These are phyloP conservation scores for Ferdinandea cuprea DNA, from an alignment of 2,888 invertebrate genomes.

Conservation along the genomic window DNA sequence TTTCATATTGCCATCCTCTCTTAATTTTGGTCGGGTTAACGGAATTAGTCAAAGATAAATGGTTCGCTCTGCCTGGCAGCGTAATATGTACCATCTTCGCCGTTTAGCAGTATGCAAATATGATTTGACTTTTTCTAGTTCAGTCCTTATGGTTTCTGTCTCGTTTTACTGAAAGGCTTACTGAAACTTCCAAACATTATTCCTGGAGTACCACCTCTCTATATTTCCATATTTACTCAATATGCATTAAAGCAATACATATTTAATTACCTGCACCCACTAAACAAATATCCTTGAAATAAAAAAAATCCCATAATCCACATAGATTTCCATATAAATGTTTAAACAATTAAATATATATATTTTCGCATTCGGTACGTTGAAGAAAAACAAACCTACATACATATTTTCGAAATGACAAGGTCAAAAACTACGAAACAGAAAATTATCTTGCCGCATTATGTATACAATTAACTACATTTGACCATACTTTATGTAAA, in stretches of 20 bases:
- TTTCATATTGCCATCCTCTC: no score
- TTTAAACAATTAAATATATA: not conserved
- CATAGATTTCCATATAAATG: slow-evolving; percentile 11
- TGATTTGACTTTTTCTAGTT: no score
- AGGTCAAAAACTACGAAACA: slow-evolving; percentile 32
- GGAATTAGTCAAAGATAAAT: no score
- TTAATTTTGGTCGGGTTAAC: no score
- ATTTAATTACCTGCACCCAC: not conserved
- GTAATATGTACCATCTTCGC: not conserved
- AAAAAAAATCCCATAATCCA: not conserved
- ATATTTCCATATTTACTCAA: no score
- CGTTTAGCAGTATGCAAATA: not conserved
- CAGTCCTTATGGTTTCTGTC: no score
- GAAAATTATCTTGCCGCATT: slow-evolving; percentile 24
- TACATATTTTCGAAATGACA: slow-evolving; percentile 51
- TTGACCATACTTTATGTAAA: slow-evolving; percentile 29
- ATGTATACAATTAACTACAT: slow-evolving; percentile 36
- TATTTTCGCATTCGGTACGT: not conserved
- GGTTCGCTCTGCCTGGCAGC: no score
- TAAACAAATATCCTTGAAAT: not conserved
- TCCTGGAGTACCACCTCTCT: no score
- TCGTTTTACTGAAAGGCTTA: no score
- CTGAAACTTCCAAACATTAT: no score
- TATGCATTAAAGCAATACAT: no score
- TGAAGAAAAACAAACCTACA: not conserved